Conservation (phyloP, 2,113 vertebrate species). For the Dipodomys spectabilis region DNA sequence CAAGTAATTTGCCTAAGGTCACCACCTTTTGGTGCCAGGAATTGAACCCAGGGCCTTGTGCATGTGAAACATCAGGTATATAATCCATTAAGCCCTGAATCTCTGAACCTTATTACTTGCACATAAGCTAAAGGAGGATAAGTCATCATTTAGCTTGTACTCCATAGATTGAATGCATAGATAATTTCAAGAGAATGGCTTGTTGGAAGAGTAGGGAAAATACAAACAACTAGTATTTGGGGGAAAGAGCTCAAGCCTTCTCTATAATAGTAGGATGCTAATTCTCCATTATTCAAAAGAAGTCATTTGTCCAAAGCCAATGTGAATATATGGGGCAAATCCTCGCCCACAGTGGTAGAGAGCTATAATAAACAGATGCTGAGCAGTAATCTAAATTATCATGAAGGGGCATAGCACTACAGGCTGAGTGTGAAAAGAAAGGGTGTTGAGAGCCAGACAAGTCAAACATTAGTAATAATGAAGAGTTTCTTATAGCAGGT, state of each 20-base stretch:
- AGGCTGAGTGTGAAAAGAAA: neutral
- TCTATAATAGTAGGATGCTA: neutral
- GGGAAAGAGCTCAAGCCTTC: neutral
- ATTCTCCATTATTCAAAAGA: neutral
- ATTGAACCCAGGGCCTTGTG: neutral
- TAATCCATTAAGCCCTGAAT: too few species aligned
- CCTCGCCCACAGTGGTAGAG: neutral
- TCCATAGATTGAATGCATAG: neutral
- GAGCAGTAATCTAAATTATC: neutral
- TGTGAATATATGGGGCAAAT: neutral
- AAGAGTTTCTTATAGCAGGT: neutral
- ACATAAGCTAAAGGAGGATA: neutral
- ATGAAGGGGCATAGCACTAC: neutral
- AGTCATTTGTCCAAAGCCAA: neutral
- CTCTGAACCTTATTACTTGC: neutral
- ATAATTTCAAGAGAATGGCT: neutral
- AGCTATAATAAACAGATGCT: neutral
- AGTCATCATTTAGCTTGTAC: neutral
- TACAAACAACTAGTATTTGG: neutral
- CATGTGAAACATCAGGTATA: too few species aligned
- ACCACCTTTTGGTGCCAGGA: neutral
- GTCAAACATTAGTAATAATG: neutral
- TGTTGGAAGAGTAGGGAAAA: neutral
- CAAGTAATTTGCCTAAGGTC: neutral
- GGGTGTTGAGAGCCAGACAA: neutral